Base-by-base conservation (phyloP, 2,888 invertebrate genomes). In the Autographa gamma region DNA sequence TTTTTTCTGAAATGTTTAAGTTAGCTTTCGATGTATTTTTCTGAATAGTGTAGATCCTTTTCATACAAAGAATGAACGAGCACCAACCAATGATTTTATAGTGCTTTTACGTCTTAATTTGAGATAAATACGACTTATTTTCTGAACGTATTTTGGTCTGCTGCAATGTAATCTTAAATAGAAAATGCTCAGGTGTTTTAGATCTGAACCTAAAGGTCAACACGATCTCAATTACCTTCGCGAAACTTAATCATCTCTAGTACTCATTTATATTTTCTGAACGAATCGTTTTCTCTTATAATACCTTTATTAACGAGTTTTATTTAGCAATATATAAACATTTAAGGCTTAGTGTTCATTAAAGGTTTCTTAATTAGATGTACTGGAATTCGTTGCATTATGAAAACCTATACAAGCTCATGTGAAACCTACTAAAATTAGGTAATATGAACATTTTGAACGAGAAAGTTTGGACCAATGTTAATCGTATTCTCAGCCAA, bases 181-280 rank as follows among this genome's bases (percentile, higher is more conserved):
- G 18, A 9, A 54, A 56, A 56, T 25, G 14, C 19, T 56, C 25
- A 56, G 25, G 54, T 56, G 19, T 56, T 56, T 5, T 25, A 0
- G 18, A 54, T 43, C 0, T 48, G 48, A 56, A 25, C 54, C 11
- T 25, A 56, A 25, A 25, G 54, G 54, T 56, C 54, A 25, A 25
- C 54, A 56, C 54, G 54, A 56, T 56, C 54, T 56, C 54, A 56
- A 56, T 56, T 56, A 13, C 54, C 54, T 56, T 56, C 14, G 54
- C 54, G 25, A 56, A 25, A 56, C 54, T 56, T 56, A 56, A 56
- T 56, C 54, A 56, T 56, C 25, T 56, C 54, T 19, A 54, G 19
- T 54, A 41, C 61, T 61, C 61, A 16, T 56, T 25, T 48, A 48
- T 56, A 56, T 56, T 19, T 56, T 56, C 54, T 25, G 14, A 56